These are phyloP conservation scores for Ladona fulva DNA, from an alignment of 1,140 invertebrate species.

Conservation along the genomic window DNA sequence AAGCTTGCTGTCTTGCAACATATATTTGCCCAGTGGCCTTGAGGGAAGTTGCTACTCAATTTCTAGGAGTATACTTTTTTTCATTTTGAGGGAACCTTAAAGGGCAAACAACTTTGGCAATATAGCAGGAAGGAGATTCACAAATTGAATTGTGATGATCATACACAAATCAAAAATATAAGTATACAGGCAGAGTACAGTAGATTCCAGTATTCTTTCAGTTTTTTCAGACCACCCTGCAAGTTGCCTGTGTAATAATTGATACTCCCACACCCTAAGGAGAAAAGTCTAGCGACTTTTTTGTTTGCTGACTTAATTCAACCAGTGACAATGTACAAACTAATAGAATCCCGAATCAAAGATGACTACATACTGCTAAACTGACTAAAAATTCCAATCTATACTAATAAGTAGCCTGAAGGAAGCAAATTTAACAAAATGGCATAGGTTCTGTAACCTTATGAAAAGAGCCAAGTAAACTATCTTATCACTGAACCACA, in stretches of 20 bases:
- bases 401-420: conserved; percentile 10
- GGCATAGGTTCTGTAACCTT: not conserved
- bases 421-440: not conserved
- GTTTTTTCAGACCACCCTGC: conserved; percentile 7
- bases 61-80: conserved; percentile 5
- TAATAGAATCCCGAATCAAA: conserved; percentile 8
- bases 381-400: conserved; percentile 7
- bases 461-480: not conserved
- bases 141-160: not conserved
- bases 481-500: not conserved
- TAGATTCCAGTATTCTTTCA: conserved; percentile 6
- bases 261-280: conserved; percentile 6
- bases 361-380: conserved; percentile 9
- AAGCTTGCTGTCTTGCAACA: not conserved
- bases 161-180: not conserved
- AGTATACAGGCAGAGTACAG: conserved; percentile 8
- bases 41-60: not conserved
- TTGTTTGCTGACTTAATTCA: conserved; percentile 2
- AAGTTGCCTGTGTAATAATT: not conserved
- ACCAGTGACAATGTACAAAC: conserved; percentile 9
- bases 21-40: conserved; percentile 1
- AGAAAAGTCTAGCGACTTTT: conserved; percentile 5
- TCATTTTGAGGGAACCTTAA: not conserved
- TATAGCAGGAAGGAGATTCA: not conserved
- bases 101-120: not conserved